A percentile compares a stretch with the other conserved stretches of the same genome.
Conservation (phyloP, 2,797 vertebrate species). For the Phataginus tetradactyla region DNA sequence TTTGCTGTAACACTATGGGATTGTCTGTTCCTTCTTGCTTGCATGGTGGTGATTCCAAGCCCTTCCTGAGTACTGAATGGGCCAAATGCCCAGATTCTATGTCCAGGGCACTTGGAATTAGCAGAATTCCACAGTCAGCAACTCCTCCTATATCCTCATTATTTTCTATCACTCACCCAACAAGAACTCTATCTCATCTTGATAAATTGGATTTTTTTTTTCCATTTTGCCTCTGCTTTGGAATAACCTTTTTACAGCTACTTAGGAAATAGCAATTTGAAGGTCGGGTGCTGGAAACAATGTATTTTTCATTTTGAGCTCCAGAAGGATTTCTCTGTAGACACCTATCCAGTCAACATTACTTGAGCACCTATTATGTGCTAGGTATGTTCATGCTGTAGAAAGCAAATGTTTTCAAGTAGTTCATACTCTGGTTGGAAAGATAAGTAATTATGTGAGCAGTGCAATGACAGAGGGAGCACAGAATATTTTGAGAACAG, state of each 20-base stretch:
- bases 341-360: background rate
- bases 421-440: background rate
- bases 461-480: background rate
- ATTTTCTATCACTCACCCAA: background rate
- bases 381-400: background rate
- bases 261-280: background rate
- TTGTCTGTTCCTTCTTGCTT: background rate
- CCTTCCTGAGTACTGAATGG: background rate
- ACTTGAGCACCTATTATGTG: background rate
- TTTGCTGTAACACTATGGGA: background rate
- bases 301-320: background rate
- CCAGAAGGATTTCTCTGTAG: background rate
- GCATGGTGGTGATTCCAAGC: background rate
- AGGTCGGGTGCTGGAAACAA: background rate
- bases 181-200: background rate
- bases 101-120: background rate
- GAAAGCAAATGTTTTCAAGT: background rate
- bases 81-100: slow-evolving; percentile 4
- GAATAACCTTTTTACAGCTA: background rate
- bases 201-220: background rate
- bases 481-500: slow-evolving; percentile 1
- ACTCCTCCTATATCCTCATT: background rate
- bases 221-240: background rate
- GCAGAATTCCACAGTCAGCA: background rate
- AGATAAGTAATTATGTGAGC: background rate